Evolutionary conservation across 2,797 vertebrate genomes (phyloP).

Genomic region (Tokudaia tokunoshimensis): DNA sequence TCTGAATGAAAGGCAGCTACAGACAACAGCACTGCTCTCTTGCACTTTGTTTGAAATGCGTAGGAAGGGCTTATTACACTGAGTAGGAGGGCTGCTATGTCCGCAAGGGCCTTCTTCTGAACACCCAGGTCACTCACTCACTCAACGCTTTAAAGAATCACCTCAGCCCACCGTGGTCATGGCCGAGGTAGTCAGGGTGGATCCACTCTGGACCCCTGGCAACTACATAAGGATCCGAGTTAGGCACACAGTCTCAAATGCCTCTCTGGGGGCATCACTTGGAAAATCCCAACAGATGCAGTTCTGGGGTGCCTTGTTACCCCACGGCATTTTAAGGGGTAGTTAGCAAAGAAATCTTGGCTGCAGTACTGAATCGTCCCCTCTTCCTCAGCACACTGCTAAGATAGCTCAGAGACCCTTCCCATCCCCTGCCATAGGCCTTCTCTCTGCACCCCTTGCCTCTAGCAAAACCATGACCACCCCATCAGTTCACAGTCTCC

Average conservation of each 20-base stretch:
- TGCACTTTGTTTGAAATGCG: background rate
- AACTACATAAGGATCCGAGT: background rate
- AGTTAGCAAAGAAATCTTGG: background rate
- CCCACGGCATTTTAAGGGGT: accelerated
- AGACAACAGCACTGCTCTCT: background rate
- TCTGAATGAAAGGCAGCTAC: background rate
- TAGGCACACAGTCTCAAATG: background rate
- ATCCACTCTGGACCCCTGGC: accelerated
- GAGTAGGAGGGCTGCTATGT: background rate
- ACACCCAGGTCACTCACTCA: background rate
- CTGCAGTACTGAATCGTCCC: background rate
- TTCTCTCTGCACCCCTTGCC: background rate
- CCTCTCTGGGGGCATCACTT: background rate
- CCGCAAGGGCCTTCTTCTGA: background rate
- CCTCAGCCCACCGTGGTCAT: background rate
- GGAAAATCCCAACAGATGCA: accelerated
- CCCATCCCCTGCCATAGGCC: background rate
- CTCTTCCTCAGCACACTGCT: background rate
- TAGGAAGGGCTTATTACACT: background rate
- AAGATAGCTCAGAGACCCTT: background rate
- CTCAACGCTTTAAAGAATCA: background rate
- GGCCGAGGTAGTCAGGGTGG: background rate
- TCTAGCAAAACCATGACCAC: background rate
- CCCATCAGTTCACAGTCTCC: background rate
- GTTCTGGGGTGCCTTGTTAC: background rate